A percentile compares a stretch with the other conserved stretches of the same genome.
These are phyloP conservation scores for Ctenosaura bakeri DNA, from an alignment of 2,797 vertebrate species.

Conservation along the genomic window DNA sequence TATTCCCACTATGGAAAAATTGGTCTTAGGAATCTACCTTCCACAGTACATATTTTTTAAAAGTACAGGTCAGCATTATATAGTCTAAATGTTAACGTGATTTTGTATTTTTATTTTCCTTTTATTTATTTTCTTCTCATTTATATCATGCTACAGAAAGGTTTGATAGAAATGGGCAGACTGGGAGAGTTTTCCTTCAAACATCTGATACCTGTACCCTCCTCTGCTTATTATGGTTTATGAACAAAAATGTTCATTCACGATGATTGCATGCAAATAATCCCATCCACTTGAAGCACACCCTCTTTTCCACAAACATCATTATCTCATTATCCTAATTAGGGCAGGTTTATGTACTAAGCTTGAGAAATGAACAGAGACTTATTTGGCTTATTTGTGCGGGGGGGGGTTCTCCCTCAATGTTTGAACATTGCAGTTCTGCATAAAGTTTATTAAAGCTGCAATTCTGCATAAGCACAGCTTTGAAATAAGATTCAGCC, in stretches of 20 bases:
- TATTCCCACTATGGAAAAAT: constrained; percentile 2
- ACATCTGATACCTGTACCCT: neutral
- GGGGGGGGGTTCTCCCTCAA: no score
- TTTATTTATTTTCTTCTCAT: neutral
- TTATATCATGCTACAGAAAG: neutral
- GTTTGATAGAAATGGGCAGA: neutral
- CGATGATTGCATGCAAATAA: constrained; percentile 17
- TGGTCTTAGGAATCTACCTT: neutral
- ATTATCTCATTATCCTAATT: constrained; percentile 23
- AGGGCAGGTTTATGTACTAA: constrained; percentile 6
- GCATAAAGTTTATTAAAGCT: neutral
- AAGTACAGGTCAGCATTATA: fast-evolving
- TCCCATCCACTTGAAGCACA: constrained; percentile 3
- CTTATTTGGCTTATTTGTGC: neutral
- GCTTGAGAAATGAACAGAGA: constrained; percentile 28
- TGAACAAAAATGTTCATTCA: constrained; percentile 40
- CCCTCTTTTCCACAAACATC: constrained; percentile 17
- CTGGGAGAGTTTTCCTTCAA: constrained; percentile 12
- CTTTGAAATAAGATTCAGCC: no score
- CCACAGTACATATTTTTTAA: neutral
- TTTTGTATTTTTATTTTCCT: neutral
- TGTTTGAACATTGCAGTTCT: neutral
- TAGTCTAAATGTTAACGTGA: neutral
- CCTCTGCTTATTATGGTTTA: constrained; percentile 8
- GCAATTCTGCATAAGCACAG: no score